phyloP scores from a whole-genome alignment of 2,797 vertebrate genomes.

The Amniataba percoides region DNA sequence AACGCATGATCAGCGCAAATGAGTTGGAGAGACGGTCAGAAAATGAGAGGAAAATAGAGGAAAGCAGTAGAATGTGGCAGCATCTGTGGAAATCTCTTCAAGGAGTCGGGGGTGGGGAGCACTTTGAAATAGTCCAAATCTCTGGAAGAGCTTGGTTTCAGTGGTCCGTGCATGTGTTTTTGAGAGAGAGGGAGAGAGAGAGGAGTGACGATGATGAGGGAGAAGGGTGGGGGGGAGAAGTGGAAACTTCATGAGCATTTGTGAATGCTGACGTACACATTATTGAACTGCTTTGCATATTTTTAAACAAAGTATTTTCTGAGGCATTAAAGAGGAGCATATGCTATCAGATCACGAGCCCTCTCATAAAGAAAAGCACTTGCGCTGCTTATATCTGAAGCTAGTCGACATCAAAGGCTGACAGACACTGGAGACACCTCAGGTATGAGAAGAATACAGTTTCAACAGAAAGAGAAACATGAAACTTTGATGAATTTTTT shows the following conservation, averaged over 20 bases:
- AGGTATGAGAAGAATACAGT: constrained; percentile 25
- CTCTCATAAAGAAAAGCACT: background rate
- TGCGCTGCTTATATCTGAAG: background rate
- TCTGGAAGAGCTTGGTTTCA: constrained; percentile 80
- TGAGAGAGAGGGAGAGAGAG: constrained; percentile 36
- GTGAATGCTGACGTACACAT: constrained; percentile 73
- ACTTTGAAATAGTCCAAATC: constrained; percentile 71
- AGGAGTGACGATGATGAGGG: constrained; percentile 49
- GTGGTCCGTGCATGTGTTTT: constrained; percentile 74
- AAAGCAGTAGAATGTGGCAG: constrained; percentile 78
- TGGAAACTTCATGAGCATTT: constrained; percentile 78
- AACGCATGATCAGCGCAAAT: constrained; percentile 28
- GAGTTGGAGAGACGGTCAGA: constrained; percentile 24
- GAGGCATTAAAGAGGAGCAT: constrained; percentile 2
- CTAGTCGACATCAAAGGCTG: background rate
- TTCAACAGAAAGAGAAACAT: constrained; percentile 25
- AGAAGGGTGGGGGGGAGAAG: constrained; percentile 51
- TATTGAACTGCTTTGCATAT: constrained; percentile 74
- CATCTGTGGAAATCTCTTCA: constrained; percentile 77
- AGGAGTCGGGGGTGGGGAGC: constrained; percentile 65
- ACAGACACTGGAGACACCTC: constrained; percentile 10
- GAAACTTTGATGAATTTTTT: constrained; percentile 15
- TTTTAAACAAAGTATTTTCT: constrained; percentile 60
- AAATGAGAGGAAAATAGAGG: constrained; percentile 61
- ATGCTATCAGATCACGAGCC: background rate